Percentiles rank a stretch among this genome's conserved stretches.
Conservation (phyloP, 2,888 invertebrate genomes). For the Lissocephala sabroskyi region DNA sequence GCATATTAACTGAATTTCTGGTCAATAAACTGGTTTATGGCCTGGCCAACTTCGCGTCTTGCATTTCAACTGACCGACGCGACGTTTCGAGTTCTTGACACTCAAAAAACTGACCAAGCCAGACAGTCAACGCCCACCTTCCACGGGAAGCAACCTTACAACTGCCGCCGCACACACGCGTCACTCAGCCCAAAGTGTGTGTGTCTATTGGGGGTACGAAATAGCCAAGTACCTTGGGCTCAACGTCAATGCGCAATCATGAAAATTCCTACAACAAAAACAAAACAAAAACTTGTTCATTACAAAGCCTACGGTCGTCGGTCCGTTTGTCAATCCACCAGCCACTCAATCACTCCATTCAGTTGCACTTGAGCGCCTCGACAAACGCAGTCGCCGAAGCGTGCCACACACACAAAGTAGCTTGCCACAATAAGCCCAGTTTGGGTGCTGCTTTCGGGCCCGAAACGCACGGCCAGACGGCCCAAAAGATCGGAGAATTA, state of each 20-base stretch:
- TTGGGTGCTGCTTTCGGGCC: no score
- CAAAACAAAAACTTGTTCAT: background rate
- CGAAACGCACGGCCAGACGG: no score
- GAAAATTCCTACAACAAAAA: background rate
- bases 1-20: no score
- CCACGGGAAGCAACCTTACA: background rate
- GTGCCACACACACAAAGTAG: no score
- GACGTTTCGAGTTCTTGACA: conserved; percentile 63
- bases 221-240: no score
- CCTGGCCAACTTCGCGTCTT: no score
- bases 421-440: no score
- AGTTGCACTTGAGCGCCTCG: conserved; percentile 41
- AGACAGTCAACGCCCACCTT: conserved; percentile 13
- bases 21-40: conserved; percentile 43
- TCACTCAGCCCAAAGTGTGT: no score
- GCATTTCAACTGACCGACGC: no score
- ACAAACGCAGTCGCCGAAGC: conserved; percentile 50
- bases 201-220: no score
- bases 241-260: background rate
- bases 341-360: conserved; percentile 2
- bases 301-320: background rate
- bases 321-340: background rate
- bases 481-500: no score
- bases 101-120: conserved; percentile 44
- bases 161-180: conserved; percentile 1